Evolutionary conservation across 2,113 vertebrate species (phyloP), one percentile per base, ranked within the genome.

Genomic region (Xenus cinereus): DNA sequence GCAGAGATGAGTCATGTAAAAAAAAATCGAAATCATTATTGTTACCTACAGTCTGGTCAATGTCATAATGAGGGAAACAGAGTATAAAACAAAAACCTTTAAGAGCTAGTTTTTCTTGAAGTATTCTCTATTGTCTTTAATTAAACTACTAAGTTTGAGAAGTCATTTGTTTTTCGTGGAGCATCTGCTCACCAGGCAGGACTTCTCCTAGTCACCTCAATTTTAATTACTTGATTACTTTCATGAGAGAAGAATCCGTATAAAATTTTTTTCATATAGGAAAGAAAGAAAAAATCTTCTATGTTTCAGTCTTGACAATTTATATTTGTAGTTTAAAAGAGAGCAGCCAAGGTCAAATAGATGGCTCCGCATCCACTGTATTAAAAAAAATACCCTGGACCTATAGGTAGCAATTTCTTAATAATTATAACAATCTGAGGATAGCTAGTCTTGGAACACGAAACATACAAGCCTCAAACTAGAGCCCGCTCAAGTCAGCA

Each of bases 301-400:
- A 10, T 39, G 54, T 64, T 85, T 92, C 73, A 54, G 30, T 64
- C 71, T 90, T 3, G 3, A 92, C 51, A 80, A 74, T 64, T 95
- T 91, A 80, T 91, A 91, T 86, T 89, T 95, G 62, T 81, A 87
- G 51, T 93, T 86, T 89, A 90, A 95, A 91, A 59, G 59, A 94
- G 54, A 92, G 73, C 63, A 93, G 62, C 35, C 59, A 84, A 91
- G 91, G 96, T 96, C 96, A 97, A 93, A 94, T 63, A 75, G 63
- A 71, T 94, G 75, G 53, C 76, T 95, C 76, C 94, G 72, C 10
- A 80, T 77, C 59, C 39, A 81, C 83, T 92, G 87, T 73, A 82
- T 96, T 93, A 82, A 95, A 96, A 94, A 97, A 97, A 84, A 66
- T 92, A 85, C 53, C 89, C 89, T 93, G 66, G 77, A 97, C 92